A percentile compares a stretch with the other conserved stretches of the same genome.
Conservation (phyloP, 2,888 invertebrate species). For the Morpho helenor region DNA sequence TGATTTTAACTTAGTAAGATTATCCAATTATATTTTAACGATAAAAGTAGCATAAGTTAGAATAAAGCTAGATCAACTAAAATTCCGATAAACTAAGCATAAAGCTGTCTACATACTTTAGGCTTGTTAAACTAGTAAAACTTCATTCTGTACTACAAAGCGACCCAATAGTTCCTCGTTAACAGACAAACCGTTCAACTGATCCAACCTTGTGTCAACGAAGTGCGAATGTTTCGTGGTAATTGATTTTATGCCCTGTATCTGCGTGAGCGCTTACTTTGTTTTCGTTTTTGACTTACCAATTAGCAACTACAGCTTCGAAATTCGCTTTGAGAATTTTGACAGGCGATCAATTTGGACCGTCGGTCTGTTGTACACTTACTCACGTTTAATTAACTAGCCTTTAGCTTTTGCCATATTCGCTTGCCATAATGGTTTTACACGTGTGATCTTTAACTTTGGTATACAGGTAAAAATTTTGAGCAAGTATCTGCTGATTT, state of each 20-base stretch:
- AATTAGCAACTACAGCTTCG: constrained; percentile 38
- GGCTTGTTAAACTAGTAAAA: constrained; percentile 1
- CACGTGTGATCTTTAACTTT: background rate
- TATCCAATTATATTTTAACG: too few relatives aligned
- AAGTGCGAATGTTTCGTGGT: constrained; percentile 33
- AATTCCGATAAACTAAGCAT: background rate
- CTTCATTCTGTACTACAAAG: constrained; percentile 17
- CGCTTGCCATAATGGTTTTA: too few relatives aligned
- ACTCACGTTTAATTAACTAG: too few relatives aligned
- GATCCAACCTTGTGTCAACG: constrained; percentile 28
- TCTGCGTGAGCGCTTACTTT: constrained; percentile 30
- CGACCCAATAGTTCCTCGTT: constrained; percentile 16
- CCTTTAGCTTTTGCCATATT: too few relatives aligned
- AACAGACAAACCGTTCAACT: constrained; percentile 25
- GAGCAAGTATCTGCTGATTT: too few relatives aligned
- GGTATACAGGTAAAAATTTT: too few relatives aligned
- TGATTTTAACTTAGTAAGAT: too few relatives aligned
- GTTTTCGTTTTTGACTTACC: constrained; percentile 34
- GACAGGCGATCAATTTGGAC: constrained; percentile 12
- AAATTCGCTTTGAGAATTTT: constrained; percentile 50
- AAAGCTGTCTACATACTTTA: constrained; percentile 9
- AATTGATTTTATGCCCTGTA: constrained; percentile 38
- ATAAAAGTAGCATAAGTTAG: too few relatives aligned
- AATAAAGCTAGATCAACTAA: background rate
- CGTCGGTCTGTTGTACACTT: background rate